Conservation (phyloP, 1,140 invertebrate genomes). For the Argopecten irradians region DNA sequence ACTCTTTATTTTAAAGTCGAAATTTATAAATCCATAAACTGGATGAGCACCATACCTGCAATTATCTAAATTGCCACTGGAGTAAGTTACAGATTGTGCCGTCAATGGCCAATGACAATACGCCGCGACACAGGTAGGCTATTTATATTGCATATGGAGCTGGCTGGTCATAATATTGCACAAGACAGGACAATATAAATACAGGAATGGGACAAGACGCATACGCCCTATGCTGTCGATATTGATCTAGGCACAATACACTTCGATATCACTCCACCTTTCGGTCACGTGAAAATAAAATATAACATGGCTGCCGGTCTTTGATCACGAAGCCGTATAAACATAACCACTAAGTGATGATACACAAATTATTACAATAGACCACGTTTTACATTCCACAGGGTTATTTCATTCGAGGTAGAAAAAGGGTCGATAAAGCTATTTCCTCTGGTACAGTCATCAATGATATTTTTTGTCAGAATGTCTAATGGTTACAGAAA, state of each 20-base stretch:
- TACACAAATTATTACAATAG: background rate
- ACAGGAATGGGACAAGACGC: background rate
- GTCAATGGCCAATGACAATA: background rate
- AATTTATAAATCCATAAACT: background rate
- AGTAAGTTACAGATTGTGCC: background rate
- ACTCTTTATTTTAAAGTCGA: background rate
- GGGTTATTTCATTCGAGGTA: background rate
- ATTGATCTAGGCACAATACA: background rate
- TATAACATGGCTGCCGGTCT: background rate
- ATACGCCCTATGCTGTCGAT: background rate
- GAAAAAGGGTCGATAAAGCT: background rate
- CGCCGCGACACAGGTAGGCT: background rate
- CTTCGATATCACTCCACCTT: background rate
- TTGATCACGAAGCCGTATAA: background rate
- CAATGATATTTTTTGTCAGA: background rate
- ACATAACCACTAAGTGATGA: background rate
- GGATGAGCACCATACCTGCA: conserved; percentile 1
- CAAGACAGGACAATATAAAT: background rate
- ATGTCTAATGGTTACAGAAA: background rate
- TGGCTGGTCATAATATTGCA: background rate
- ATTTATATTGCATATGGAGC: background rate
- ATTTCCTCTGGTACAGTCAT: conserved; percentile 4
- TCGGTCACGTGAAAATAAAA: background rate
- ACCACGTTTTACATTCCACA: background rate
- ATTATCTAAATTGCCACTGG: conserved; percentile 16